phyloP scores from a whole-genome alignment of 2,888 invertebrate genomes.

The Tetranychus truncatus region DNA sequence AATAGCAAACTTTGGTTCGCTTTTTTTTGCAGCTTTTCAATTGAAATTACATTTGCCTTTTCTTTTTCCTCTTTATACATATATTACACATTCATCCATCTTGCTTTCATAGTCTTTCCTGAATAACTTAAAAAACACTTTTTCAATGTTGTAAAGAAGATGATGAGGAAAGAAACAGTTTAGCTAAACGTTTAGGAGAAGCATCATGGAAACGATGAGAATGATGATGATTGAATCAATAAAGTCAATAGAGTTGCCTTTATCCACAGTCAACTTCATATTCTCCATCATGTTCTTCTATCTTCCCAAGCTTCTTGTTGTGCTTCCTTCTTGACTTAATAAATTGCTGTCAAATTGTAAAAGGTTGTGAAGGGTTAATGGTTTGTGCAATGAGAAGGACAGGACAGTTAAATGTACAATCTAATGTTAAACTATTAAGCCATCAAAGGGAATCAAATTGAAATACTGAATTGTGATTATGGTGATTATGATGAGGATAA shows the following conservation, averaged over 20 bases:
- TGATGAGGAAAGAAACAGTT: no score
- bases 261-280: no score
- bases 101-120: background rate
- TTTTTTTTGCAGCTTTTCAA: background rate
- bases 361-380: background rate
- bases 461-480: background rate
- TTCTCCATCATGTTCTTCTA: no score
- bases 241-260: background rate
- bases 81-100: background rate
- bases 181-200: background rate
- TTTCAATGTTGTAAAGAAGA: no score
- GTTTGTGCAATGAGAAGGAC: background rate
- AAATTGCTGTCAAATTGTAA: background rate
- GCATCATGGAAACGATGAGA: background rate
- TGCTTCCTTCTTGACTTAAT: background rate
- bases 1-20: background rate
- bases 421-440: background rate
- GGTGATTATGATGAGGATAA: no score
- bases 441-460: background rate
- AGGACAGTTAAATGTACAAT: background rate
- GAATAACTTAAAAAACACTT: background rate
- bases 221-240: background rate
- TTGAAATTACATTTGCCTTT: background rate
- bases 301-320: no score
- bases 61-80: background rate